phyloP scores from a whole-genome alignment of 2,888 invertebrate genomes.

The Drosophila helvetica region DNA sequence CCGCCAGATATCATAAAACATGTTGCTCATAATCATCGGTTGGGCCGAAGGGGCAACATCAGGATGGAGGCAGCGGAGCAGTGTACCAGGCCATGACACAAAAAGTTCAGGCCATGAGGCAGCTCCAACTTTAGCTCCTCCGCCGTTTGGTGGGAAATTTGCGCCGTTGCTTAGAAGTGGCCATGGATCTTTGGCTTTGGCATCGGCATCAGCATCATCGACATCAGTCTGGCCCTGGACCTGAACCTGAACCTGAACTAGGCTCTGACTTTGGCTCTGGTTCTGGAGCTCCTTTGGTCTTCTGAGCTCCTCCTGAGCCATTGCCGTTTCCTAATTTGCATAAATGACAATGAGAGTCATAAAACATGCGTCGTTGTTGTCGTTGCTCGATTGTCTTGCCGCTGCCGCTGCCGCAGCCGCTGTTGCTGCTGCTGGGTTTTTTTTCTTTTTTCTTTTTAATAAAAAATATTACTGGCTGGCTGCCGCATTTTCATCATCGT shows the following conservation, averaged over 20 bases:
- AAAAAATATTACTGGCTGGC: conserved; percentile 45
- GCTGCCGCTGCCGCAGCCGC: conserved; percentile 33
- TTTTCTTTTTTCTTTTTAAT: conserved; percentile 25
- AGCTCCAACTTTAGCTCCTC: conserved; percentile 6
- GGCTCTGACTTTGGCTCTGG: conserved; percentile 3
- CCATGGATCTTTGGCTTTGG: conserved; percentile 31
- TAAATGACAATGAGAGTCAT: conserved; percentile 81
- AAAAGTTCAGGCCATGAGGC: conserved; percentile 61
- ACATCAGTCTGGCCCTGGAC: conserved; percentile 11
- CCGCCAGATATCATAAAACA: conserved; percentile 83
- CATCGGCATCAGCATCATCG: conserved; percentile 16
- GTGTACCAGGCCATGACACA: conserved; percentile 60
- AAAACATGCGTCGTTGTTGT: conserved; percentile 80
- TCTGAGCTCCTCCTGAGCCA: conserved; percentile 22
- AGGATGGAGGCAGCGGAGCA: conserved; percentile 15
- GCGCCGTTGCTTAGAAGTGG: conserved; percentile 66
- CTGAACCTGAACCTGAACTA: conserved; percentile 19
- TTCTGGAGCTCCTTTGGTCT: conserved; percentile 24
- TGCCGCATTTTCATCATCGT: conserved; percentile 62
- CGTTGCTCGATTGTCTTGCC: conserved; percentile 55
- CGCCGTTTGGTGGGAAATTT: conserved; percentile 71
- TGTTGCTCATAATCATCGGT: conserved; percentile 80
- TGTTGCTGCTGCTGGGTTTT: conserved; percentile 7
- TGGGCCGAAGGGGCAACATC: conserved; percentile 13
- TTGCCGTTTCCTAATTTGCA: conserved; percentile 72